Base-by-base conservation (phyloP, 1,140 invertebrate genomes). In the Aradophagus sp. region DNA sequence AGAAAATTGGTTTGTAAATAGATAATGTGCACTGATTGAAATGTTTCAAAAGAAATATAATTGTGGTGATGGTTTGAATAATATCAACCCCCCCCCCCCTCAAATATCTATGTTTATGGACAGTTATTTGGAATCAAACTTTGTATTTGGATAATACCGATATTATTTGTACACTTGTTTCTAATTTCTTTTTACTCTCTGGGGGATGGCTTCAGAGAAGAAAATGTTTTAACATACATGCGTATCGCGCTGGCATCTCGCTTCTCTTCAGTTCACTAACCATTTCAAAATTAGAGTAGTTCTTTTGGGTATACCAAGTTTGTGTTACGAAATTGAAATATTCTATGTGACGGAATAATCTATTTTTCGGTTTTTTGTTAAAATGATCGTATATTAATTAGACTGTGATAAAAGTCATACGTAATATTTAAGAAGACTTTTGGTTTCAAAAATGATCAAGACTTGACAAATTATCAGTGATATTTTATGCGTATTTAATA, bases 141-240 rank as follows among this genome's bases (percentile, higher is more conserved):
- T n/a, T n/a, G n/a, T n/a, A n/a, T n/a, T n/a, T n/a, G n/a, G n/a
- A n/a, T n/a, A n/a, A n/a, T n/a, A n/a, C n/a, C n/a, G n/a, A n/a
- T 23, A 23, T 38, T 27, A 34, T 31, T 38, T 5, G 19, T 16
- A 58, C 36, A 67, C 56, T 48, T 45, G 50, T 62, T 29, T 50
- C 66, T 71, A 58, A 59, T 42, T 20, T 61, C 14, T 65, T 53
- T 75, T 72, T 78, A 79, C 81, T 85, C 82, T 84, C 82, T 85
- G 83, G 83, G 82, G 82, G 80, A 83, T 74, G 82, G 80, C 55
- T n/a, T 76, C 67, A 61, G 35, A 56, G 50, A 67, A 58, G 13
- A 50, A 61, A 52, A 44, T 45, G 56, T 75, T 65, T 69, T 65
- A 73, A 73, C 70, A 66, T 66, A 53, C 67, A 53, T 72, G 41